Conservation (phyloP, 2,113 vertebrate species). For the Terrapene triunguis region DNA sequence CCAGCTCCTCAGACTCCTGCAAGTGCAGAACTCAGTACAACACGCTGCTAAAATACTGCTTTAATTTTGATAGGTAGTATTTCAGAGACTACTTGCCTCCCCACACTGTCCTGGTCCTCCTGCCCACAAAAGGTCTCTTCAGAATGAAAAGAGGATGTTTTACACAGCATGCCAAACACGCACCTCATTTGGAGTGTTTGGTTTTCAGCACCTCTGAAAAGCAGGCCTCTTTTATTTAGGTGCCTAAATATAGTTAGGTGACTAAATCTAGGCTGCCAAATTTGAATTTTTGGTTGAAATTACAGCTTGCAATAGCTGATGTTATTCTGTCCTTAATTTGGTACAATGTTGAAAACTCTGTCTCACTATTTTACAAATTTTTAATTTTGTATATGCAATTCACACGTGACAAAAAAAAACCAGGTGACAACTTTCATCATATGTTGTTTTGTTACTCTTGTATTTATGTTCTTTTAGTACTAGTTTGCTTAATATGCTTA, state of each 20-base stretch:
- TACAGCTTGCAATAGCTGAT: not conserved
- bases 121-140: not conserved
- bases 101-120: not conserved
- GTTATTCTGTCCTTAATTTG: not conserved
- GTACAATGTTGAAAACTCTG: not conserved
- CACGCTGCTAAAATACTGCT: not conserved
- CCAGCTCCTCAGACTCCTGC: not conserved
- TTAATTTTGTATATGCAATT: not conserved
- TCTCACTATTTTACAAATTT: not conserved
- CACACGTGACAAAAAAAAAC: not conserved
- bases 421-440: not conserved
- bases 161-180: not conserved
- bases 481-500: not conserved
- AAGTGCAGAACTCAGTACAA: not conserved
- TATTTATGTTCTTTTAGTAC: not conserved
- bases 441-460: not conserved
- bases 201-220: slow-evolving; percentile 8
- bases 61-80: not conserved
- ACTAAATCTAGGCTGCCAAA: not conserved
- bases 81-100: slow-evolving; percentile 14
- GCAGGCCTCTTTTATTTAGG: not conserved
- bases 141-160: not conserved
- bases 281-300: not conserved
- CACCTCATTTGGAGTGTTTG: not conserved
- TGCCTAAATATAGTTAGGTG: not conserved